phyloP scores from a whole-genome alignment of 2,113 vertebrate genomes.

The Oophaga pumilio region DNA sequence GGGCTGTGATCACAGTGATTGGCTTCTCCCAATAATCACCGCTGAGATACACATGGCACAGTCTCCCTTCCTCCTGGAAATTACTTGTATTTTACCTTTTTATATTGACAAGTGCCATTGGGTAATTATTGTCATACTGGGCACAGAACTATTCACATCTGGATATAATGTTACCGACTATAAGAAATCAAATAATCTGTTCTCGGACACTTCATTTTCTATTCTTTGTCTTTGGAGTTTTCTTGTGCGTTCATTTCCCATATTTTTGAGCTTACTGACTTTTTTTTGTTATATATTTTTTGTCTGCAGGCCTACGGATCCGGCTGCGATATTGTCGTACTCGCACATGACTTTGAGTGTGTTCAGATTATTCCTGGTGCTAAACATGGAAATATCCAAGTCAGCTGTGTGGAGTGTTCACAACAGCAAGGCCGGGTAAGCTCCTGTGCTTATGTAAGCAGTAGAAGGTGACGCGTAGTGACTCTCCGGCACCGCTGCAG shows the following conservation, averaged over 20 bases:
- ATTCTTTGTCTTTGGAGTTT: neutral
- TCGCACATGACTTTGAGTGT: slow-evolving; percentile 96
- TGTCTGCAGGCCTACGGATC: slow-evolving; percentile 91
- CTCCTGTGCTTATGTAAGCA: slow-evolving; percentile 41
- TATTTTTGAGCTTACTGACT: neutral
- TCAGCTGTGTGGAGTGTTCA: slow-evolving; percentile 98
- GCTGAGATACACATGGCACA: too few species aligned
- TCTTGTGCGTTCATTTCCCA: neutral
- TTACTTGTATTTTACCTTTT: too few species aligned
- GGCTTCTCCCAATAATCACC: too few species aligned
- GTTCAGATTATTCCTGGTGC: slow-evolving; percentile 98
- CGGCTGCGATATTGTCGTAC: slow-evolving; percentile 95
- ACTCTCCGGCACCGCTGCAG: too few species aligned
- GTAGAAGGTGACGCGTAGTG: too few species aligned
- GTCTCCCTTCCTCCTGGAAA: too few species aligned
- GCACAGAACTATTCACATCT: neutral
- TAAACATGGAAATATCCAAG: slow-evolving; percentile 98
- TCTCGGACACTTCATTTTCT: neutral
- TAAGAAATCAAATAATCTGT: neutral
- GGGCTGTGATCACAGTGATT: too few species aligned
- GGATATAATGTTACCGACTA: neutral
- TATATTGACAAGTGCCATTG: too few species aligned
- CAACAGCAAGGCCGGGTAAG: slow-evolving; percentile 95
- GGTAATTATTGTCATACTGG: too few species aligned
- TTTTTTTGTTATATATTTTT: slow-evolving; percentile 29